These are phyloP conservation scores for Propithecus coquereli DNA, from an alignment of 2,113 vertebrate species.

Conservation along the genomic window DNA sequence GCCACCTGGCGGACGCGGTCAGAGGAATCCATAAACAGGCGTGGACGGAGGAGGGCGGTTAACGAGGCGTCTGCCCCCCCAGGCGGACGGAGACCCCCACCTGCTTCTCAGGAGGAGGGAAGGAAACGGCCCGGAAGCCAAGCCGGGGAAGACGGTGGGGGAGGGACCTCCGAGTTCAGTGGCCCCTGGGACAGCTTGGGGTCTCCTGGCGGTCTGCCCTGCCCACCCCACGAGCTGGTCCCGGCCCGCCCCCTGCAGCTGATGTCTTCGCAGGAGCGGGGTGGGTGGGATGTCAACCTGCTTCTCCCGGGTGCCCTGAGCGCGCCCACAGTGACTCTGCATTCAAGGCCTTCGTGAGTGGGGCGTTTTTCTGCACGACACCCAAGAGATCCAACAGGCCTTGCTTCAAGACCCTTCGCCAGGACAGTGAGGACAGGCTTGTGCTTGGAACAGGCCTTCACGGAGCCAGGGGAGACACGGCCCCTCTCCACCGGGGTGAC, in stretches of 20 bases:
- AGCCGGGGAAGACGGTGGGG: neutral
- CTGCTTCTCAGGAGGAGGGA: neutral
- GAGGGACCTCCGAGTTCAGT: neutral
- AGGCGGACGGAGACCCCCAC: neutral
- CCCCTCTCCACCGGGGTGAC: neutral
- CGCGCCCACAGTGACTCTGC: neutral
- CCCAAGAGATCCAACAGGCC: neutral
- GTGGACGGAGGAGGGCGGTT: neutral
- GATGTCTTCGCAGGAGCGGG: accelerated
- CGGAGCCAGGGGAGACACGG: neutral
- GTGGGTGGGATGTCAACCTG: too few relatives aligned
- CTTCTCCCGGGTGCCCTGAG: neutral
- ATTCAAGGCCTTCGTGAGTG: neutral
- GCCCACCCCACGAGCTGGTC: accelerated
- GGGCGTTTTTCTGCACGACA: neutral
- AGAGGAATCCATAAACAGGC: slow-evolving; percentile 48
- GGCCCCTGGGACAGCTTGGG: neutral
- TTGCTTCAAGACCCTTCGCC: accelerated
- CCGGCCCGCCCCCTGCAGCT: neutral
- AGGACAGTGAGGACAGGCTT: neutral
- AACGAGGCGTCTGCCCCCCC: neutral
- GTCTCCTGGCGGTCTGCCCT: neutral
- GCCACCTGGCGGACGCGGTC: neutral
- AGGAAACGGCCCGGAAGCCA: neutral
- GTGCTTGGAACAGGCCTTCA: neutral